Evolutionary conservation across 2,888 invertebrate genomes (phyloP), one percentile per base, ranked within the genome.

Genomic region (Andrena flavipes): DNA sequence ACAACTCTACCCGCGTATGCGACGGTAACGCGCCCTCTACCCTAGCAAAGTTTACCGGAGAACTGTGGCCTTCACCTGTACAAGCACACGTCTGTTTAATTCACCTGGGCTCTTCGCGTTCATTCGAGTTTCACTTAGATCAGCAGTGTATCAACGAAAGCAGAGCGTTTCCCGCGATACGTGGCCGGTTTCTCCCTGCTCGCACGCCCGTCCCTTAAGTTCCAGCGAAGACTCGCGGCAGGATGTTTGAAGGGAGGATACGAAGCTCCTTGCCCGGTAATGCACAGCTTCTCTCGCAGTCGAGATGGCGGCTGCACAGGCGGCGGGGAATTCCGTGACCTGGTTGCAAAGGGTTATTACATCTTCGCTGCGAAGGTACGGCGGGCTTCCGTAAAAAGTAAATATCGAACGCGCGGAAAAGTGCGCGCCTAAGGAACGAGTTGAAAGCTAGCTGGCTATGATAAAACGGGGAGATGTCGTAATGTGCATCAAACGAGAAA

Each of bases 261-360:
- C 56, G 77, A 69, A 79, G 69, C 64, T 64, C 29, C 60, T 42
- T 54, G 6, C 2, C 7, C 69, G 56, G 51, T 77, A 70, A 80
- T 62, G 78, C 54, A 77, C 64, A 26, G 54, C 51, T 65, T 65
- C 35, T 54, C 30, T 26, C 35, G 78, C 26, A 51, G 56, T 23
- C 35, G 64, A 4, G 77, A 73, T 30, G 60, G 49, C 23, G 48
- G 23, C 42, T 20, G 64, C 20, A 33, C 20, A 26, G 42, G n/a
- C 26, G 42, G 23, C 26, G 62, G 73, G 64, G 70, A 73, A 65
- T 80, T 76, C 48, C 76, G 59, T 64, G 67, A 72, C 80, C 80
- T 62, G 80, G 78, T 77, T 80, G 71, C 80, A 65, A 77, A 80
- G 64, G 70, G 70, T 78, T 77, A 80, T 80, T 80, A 80, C 70